phyloP scores from a whole-genome alignment of 2,113 vertebrate genomes.

The Cardinalis cardinalis region DNA sequence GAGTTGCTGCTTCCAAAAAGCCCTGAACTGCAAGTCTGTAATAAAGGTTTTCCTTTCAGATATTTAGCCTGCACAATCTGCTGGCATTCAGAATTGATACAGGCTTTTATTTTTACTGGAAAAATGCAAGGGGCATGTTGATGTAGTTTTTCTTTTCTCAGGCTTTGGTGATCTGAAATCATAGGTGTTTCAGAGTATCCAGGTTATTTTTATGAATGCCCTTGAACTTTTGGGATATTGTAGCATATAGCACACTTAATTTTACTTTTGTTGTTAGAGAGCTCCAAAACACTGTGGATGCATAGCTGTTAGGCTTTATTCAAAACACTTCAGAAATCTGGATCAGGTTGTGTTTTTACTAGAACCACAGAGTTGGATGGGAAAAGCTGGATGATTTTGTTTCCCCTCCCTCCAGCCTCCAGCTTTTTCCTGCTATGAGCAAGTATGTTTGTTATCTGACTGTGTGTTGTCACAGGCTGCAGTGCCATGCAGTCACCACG shows the following conservation, averaged over 20 bases:
- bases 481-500: background rate
- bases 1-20: background rate
- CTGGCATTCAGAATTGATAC: background rate
- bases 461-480: background rate
- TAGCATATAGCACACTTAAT: background rate
- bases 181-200: background rate
- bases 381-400: background rate
- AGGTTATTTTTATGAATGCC: background rate
- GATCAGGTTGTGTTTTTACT: background rate
- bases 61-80: background rate
- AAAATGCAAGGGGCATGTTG: background rate
- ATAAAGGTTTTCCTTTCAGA: background rate
- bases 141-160: background rate
- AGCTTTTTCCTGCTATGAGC: background rate
- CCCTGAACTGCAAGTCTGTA: background rate
- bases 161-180: background rate
- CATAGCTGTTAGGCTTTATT: background rate
- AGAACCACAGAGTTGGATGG: background rate
- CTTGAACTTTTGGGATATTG: background rate
- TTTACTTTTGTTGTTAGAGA: background rate
- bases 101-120: background rate
- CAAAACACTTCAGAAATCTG: background rate
- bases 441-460: background rate
- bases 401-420: accelerated
- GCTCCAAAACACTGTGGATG: background rate